Evolutionary conservation across 2,797 vertebrate genomes (phyloP), one percentile per base, ranked within the genome.

Genomic region (Parauchenoglanis ngamensis): DNA sequence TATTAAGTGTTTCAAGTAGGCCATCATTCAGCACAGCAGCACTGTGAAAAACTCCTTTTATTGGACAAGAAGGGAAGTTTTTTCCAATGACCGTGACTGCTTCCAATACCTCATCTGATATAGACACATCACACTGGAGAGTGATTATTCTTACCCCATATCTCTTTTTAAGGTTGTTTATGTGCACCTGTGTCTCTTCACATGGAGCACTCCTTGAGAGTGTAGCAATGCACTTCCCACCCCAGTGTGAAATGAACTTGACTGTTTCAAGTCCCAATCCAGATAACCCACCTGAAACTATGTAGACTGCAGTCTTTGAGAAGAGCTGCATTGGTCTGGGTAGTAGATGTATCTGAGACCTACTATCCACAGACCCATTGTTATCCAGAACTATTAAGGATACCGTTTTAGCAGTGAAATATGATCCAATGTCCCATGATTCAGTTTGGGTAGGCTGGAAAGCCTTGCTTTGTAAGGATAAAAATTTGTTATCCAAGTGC

Each of bases 11-110:
- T 90, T 96, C 95, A 57, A 97, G 93, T 8, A 87, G 76, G 0
- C 94, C 95, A 6, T 98, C 96, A 0, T 96, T 95, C 52, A 98
- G 90, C 86, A 96, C 96, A 10, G 96, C 97, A 10, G 97, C 97
- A 85, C 97, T 96, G 91, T 97, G 97, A 92, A 97, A 98, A 0
- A 97, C 90, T n/a, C 97, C 97, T 94, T 93, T 96, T 83, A 98
- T 88, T 0, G 95, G 94, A 87, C 81, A 93, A 28, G 92, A 90
- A 6, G 91, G 90, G 88, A 96, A 96, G 25, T 87, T 92, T n/a
- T 92, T 91, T 0, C 75, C 54, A 31, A 97, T 94, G n/a, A n/a
- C 85, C 83, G 31, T 49, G 79, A 97, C 88, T 49, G 92, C 94
- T 75, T 91, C 93, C 79, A 94, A 82, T 54, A 97, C 95, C 12